Percentiles rank a stretch among this genome's conserved stretches.
phyloP scores from a whole-genome alignment of 2,888 invertebrate genomes.

The Trachelus iudaicus region DNA sequence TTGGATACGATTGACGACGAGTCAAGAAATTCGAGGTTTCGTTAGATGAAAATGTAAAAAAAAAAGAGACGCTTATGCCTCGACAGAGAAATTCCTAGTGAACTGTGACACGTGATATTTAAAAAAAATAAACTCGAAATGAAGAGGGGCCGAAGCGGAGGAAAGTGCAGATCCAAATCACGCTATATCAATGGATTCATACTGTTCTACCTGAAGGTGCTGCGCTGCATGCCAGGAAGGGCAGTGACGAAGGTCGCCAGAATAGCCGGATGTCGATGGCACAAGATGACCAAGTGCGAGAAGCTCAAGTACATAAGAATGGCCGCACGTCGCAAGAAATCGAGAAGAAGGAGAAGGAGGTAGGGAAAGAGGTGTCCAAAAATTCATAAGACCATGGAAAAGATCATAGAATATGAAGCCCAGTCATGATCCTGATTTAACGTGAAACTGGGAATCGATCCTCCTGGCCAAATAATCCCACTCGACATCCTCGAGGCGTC shows the following conservation, averaged over 20 bases:
- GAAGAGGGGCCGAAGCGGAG: not conserved
- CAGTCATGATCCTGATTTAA: too few species aligned
- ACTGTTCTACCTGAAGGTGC: constrained; percentile 36
- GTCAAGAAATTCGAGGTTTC: not conserved
- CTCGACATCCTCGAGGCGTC: too few species aligned
- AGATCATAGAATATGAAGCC: not conserved
- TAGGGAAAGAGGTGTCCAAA: not conserved
- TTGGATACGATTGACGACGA: not conserved
- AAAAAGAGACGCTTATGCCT: too few species aligned
- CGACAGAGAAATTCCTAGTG: too few species aligned
- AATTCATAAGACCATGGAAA: too few species aligned
- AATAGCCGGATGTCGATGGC: constrained; percentile 42
- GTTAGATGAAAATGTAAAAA: too few species aligned
- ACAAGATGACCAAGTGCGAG: constrained; percentile 35
- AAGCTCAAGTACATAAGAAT: constrained; percentile 36
- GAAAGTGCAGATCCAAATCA: not conserved
- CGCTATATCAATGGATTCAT: constrained; percentile 37
- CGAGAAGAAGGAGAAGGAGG: not conserved
- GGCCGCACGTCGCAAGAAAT: not conserved
- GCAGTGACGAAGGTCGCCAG: constrained; percentile 41
- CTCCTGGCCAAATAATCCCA: too few species aligned
- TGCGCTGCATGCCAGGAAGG: constrained; percentile 32
- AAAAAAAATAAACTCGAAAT: too few species aligned
- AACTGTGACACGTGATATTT: too few species aligned
- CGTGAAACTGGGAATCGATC: too few species aligned